These are phyloP conservation scores for Intoshia linei DNA, from an alignment of 1,140 invertebrate species.

Conservation along the genomic window DNA sequence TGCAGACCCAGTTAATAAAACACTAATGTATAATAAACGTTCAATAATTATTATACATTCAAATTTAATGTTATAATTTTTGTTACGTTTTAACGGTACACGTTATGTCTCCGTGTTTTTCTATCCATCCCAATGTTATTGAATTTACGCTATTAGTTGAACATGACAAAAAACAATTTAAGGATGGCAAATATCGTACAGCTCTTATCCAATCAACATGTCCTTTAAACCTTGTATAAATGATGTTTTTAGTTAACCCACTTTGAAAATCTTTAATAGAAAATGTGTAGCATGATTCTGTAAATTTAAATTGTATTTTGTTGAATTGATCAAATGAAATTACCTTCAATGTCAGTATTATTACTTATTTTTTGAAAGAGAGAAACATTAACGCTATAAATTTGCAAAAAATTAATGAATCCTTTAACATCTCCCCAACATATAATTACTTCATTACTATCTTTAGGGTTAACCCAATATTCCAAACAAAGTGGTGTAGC, in stretches of 20 bases:
- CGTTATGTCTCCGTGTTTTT: slow-evolving; percentile 17
- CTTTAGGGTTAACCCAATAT: slow-evolving; percentile 20
- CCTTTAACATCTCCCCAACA: slow-evolving; percentile 20
- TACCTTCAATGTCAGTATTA: no score
- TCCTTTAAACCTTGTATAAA: not conserved
- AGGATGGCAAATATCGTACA: slow-evolving; percentile 17
- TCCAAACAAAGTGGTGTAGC: slow-evolving; percentile 18
- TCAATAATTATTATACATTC: no score
- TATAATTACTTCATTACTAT: slow-evolving; percentile 18
- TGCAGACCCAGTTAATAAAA: no score
- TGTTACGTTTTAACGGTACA: no score
- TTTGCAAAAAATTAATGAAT: slow-evolving; percentile 16
- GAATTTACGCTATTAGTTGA: slow-evolving; percentile 14
- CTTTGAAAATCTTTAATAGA: no score
- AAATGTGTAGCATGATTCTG: not conserved
- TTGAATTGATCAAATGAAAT: not conserved
- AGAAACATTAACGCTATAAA: slow-evolving; percentile 17
- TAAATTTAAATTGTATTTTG: not conserved
- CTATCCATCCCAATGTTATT: slow-evolving; percentile 20
- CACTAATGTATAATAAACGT: no score
- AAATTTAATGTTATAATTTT: no score
- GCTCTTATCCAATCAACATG: not conserved
- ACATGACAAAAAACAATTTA: slow-evolving; percentile 21
- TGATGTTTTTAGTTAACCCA: not conserved
- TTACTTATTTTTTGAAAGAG: slow-evolving; percentile 20